Percentiles rank a stretch among this genome's conserved stretches.
Conservation (phyloP, 1,140 invertebrate species). For the Carposina sasakii region DNA sequence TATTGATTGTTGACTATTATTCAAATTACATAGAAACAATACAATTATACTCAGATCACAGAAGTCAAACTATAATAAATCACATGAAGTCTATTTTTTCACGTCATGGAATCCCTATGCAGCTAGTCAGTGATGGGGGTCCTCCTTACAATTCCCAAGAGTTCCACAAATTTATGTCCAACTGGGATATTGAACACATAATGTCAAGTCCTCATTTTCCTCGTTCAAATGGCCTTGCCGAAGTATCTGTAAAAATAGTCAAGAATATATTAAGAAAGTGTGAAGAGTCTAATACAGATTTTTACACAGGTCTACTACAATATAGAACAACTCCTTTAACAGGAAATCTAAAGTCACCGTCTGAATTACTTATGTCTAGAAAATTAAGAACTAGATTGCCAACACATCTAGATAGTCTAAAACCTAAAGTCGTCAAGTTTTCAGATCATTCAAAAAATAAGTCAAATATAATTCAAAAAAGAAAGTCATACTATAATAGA, state of each 20-base stretch:
- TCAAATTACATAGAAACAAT: conserved; percentile 29
- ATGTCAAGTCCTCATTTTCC: conserved; percentile 21
- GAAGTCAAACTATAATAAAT: conserved; percentile 22
- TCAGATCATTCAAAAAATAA: neutral
- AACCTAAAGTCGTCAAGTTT: conserved; percentile 9
- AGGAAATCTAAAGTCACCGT: conserved; percentile 12
- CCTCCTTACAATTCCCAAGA: conserved; percentile 22
- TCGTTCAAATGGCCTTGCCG: conserved; percentile 20
- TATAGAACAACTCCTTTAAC: conserved; percentile 21
- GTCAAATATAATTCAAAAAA: conserved; percentile 1
- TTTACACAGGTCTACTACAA: conserved; percentile 16
- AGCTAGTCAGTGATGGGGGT: conserved; percentile 21
- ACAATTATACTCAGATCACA: conserved; percentile 18
- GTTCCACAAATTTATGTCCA: conserved; percentile 21
- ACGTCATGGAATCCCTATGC: conserved; percentile 22
- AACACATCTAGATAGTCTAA: neutral
- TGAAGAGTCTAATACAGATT: conserved; percentile 13
- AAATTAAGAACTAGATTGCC: conserved; percentile 14
- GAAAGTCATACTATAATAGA: conserved; percentile 5
- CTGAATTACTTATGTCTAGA: conserved; percentile 17
- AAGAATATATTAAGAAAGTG: conserved; percentile 17
- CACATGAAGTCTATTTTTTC: conserved; percentile 35
- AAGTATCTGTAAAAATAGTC: conserved; percentile 14
- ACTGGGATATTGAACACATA: conserved; percentile 22
- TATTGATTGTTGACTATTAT: conserved; percentile 31